Evolutionary conservation across 2,888 invertebrate genomes (phyloP), one percentile per base, ranked within the genome.

Genomic region (Punctoribates punctum): DNA sequence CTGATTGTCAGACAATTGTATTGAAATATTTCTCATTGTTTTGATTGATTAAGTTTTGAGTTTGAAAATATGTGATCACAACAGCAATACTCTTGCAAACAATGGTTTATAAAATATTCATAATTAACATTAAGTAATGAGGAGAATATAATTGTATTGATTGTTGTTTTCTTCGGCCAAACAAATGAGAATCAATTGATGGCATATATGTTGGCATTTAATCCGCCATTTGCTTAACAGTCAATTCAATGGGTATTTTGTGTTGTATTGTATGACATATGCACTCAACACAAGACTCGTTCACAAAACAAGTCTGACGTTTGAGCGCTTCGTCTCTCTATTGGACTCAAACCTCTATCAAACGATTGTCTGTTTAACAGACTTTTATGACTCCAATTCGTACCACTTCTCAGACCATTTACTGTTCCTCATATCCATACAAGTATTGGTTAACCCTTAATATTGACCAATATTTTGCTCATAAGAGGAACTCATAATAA

Each of bases 201-300:
- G 34, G 13, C 15, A 62, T 38, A 38, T 38, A 23, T 54, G n/a
- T 34, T 67, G 65, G 72, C 25, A 72, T 72, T 72, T 72, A 72
- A 72, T 72, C 72, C 72, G 72, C 72, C 72, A 72, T 72, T 72
- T 72, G 72, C 72, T 72, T 38, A 67, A 38, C 65, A 67, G 65
- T 38, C 65, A 23, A 15, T 62, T 13, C 25, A 27, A 27, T 60
- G 60, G 60, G 11, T 60, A 27, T 29, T 6, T 27, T 15, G 15
- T 29, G 27, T 42, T 42, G 42, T 42, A 42, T 42, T 42, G 42
- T 42, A 42, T 42, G 42, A 42, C 42, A 42, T 42, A 42, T 42
- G 42, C 9, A 42, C 27, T 60, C 20, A 60, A 23, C 29, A 15
- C 62, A 62, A 29, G 27, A 29, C 62, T 25, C 20, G 57, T 57